Evolutionary conservation across 1,140 invertebrate genomes (phyloP), one percentile per base, ranked within the genome.

Genomic region (Drosophila eugracilis): DNA sequence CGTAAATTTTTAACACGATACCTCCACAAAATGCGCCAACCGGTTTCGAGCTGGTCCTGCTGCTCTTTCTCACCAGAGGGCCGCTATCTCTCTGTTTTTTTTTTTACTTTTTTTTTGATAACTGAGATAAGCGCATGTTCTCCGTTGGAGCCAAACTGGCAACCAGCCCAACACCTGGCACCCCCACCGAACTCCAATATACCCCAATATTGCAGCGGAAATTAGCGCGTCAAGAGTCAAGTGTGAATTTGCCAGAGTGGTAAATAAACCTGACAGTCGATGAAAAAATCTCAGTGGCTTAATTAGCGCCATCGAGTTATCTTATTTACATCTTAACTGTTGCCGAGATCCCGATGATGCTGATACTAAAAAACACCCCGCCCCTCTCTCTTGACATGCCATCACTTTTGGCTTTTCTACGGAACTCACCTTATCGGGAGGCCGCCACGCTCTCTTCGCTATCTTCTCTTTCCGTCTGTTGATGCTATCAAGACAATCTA

Each of bases 1-100:
- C 75, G 74, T 72, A 88, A 62, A 88, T 65, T 83, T 88, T 86
- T 71, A 72, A 77, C 83, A 86, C 83, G 83, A 88, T 88, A 86
- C 83, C 83, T 86, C 75, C 80, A 48, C 41, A 47, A 62, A 42
- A 50, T 42, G 28, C 34, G 15, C 36, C 7, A 39, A 19, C 71
- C 26, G 44, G 66, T 37, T 60, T 30, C 15, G 14, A 34, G 30
- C 15, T 22, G 24, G 4, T 22, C 28, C 49, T 5, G 26, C 19
- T 7, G n/a, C 34, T 73, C 42, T 22, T 50, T 53, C 71, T 28
- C 71, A 37, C 41, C 47, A 32, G 30, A 32, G 54, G 12, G 1
- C 14, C 22, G 17, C 49, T 60, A 32, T 45, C 53, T 58, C 66
- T 60, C 45, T 28, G 48, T 47, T 17, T 48, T n/a, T n/a, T n/a